Evolutionary conservation across 2,797 vertebrate genomes (phyloP), one percentile per base, ranked within the genome.

Genomic region (Antrozous pallidus): DNA sequence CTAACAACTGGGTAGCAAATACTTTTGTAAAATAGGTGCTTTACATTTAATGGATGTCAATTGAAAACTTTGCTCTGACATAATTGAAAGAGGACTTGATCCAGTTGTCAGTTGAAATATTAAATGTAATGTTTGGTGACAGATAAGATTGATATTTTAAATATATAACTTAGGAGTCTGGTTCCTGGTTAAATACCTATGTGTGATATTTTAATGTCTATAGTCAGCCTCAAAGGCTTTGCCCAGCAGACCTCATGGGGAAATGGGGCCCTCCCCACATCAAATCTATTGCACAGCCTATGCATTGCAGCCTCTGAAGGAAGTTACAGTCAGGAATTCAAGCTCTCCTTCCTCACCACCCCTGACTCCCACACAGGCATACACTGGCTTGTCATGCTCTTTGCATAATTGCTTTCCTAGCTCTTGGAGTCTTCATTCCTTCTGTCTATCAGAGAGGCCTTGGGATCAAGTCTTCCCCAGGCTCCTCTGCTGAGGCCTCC

Each of bases 31-130:
- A 86, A 70, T 4, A 65, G 2, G 0, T 47, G 16, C 22, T 63
- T 54, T 69, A 54, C 0, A 2, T 71, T 90, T 90, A 63, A 5
- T 47, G 8, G 6, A 75, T 54, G 28, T 81, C 14, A 40, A 85
- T 7, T 65, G 17, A 18, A 80, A 70, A 51, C 33, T 16, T 70
- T 58, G 22, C 33, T 83, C 92, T 95, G 70, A 17, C 6, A 12
- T 49, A 71, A 58, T 36, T 45, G 1, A 90, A 90, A 90, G 61
- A 31, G 58, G 20, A 90, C 6, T 56, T 71, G 31, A 94, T 85
- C 1, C 6, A 45, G 2, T 61, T 54, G 24, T 77, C 22, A 90
- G 9, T 13, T 56, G 18, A 90, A 75, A 63, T 87, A 71, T 61
- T 79, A 49, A 89, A 71, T 33, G 69, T 82, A 75, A 63, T 4